Conservation (phyloP, 2,797 vertebrate species). For the Silurus aristotelis region DNA sequence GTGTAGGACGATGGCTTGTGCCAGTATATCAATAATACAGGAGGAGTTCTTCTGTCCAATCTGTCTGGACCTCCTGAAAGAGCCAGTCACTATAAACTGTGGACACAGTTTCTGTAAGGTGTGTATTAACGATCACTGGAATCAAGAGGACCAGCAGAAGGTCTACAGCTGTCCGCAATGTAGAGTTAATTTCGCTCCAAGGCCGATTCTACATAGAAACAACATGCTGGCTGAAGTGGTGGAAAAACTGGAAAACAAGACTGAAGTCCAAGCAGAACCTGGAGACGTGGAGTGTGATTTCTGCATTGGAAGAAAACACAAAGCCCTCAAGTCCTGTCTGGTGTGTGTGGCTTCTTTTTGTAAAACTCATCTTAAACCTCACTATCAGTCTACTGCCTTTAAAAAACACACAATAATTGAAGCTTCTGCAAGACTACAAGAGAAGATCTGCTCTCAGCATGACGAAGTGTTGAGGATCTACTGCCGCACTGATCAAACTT, state of each 20-base stretch:
- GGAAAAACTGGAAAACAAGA: too few species aligned
- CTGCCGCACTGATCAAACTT: background rate
- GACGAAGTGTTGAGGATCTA: background rate
- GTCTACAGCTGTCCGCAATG: too few species aligned
- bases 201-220: too few species aligned
- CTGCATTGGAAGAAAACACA: background rate
- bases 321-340: background rate
- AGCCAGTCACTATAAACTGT: too few species aligned
- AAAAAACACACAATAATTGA: background rate
- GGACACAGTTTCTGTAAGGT: too few species aligned
- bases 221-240: too few species aligned
- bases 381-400: background rate
- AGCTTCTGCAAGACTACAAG: background rate
- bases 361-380: too few species aligned
- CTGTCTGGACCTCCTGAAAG: background rate
- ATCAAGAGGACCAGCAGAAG: too few species aligned
- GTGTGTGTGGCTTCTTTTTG: background rate
- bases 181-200: too few species aligned
- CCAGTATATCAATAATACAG: background rate
- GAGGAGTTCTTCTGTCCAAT: background rate
- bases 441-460: background rate
- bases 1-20: background rate
- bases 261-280: background rate
- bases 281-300: background rate
- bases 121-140: too few species aligned